A percentile compares a stretch with the other conserved stretches of the same genome.
Conservation (phyloP, 2,113 vertebrate genomes). For the Oplegnathus fasciatus region DNA sequence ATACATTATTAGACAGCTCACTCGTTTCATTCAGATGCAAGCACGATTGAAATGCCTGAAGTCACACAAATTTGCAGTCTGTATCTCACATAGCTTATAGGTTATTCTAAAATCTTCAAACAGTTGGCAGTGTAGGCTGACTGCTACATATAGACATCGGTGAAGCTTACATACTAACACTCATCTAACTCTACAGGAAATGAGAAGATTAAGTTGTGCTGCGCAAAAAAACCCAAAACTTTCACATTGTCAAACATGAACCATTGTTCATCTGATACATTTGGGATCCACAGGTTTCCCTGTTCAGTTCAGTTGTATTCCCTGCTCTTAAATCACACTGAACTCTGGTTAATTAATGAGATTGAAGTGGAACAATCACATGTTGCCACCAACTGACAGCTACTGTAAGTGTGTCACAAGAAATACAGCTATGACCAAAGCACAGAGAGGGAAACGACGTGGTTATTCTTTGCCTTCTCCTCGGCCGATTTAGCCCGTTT, state of each 20-base stretch:
- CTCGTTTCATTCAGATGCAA: slow-evolving; percentile 34
- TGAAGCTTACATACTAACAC: slow-evolving; percentile 30
- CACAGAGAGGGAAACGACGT: slow-evolving; percentile 53
- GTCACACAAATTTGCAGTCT: slow-evolving; percentile 38
- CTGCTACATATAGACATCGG: slow-evolving; percentile 68
- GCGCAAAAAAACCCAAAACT: not conserved
- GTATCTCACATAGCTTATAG: slow-evolving; percentile 62
- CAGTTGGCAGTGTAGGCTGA: slow-evolving; percentile 81
- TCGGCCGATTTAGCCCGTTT: slow-evolving; percentile 38
- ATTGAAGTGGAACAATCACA: slow-evolving; percentile 70
- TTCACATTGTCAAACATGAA: slow-evolving; percentile 73
- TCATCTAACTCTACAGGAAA: slow-evolving; percentile 26
- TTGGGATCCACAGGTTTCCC: slow-evolving; percentile 43
- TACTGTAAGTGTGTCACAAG: slow-evolving; percentile 60
- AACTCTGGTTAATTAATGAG: slow-evolving; percentile 56
- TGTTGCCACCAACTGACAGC: slow-evolving; percentile 56
- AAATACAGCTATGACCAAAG: slow-evolving; percentile 47
- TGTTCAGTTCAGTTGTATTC: slow-evolving; percentile 42
- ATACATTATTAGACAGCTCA: slow-evolving; percentile 60
- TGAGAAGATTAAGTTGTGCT: slow-evolving; percentile 36
- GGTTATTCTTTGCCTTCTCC: slow-evolving; percentile 54
- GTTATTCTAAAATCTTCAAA: slow-evolving; percentile 44
- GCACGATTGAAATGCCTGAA: slow-evolving; percentile 50
- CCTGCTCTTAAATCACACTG: slow-evolving; percentile 37
- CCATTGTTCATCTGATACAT: slow-evolving; percentile 46